Evolutionary conservation across 1,140 invertebrate genomes (phyloP).

Genomic region (Rhizoglyphus robini): DNA sequence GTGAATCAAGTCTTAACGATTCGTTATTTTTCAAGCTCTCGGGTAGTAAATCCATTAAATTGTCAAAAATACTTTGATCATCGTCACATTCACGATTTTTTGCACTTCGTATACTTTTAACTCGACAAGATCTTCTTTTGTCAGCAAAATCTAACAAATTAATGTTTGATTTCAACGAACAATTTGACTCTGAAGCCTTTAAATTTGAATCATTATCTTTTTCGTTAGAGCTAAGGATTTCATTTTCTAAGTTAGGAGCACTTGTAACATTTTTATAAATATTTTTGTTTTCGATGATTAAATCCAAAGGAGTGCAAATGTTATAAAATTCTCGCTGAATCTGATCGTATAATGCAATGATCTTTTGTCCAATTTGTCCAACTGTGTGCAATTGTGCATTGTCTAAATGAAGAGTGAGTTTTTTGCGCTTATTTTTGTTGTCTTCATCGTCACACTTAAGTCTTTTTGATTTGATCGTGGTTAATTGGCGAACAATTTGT

Average conservation of each 20-base stretch:
- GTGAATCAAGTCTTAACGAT: not conserved
- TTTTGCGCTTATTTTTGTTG: not conserved
- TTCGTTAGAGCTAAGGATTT: not conserved
- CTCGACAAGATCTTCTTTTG: slow-evolving; percentile 21
- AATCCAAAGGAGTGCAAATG: not conserved
- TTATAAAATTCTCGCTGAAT: not conserved
- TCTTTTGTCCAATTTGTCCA: slow-evolving; percentile 1
- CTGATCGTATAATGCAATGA: not conserved
- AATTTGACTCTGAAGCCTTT: not conserved
- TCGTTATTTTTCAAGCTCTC: not conserved
- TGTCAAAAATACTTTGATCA: slow-evolving; percentile 13
- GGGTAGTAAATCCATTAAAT: not conserved
- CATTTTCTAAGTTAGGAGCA: not conserved
- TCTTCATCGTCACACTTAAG: not conserved
- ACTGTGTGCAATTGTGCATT: not conserved
- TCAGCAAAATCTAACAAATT: slow-evolving; percentile 22
- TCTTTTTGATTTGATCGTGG: not conserved
- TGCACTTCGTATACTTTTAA: slow-evolving; percentile 15
- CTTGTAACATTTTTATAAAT: not conserved
- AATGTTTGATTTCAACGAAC: not conserved
- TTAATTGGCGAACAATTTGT: not conserved
- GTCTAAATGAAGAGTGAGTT: not conserved
- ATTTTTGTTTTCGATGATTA: not conserved
- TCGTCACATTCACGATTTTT: not conserved
- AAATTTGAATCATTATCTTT: not conserved